Evolutionary conservation across 2,888 invertebrate species (phyloP), one percentile per base, ranked within the genome.

Genomic region (Clivina fossor): DNA sequence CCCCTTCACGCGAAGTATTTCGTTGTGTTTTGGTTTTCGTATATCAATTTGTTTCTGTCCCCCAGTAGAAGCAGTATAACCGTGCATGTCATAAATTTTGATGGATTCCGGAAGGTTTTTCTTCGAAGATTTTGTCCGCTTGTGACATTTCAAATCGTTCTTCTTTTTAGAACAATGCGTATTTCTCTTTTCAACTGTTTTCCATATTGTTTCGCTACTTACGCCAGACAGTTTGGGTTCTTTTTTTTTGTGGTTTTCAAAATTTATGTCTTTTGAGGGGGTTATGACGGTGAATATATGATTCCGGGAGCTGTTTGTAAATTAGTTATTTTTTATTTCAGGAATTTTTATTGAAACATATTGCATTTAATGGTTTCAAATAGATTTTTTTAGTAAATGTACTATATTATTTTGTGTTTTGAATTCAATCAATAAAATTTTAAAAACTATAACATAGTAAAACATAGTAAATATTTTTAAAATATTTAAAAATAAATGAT

Each of bases 11-110:
- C 24, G 48, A n/a, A n/a, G n/a, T n/a, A n/a, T n/a, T n/a, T n/a
- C n/a, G n/a, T n/a, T n/a, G n/a, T n/a, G n/a, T 30, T 28, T 48
- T 22, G 48, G 9, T 48, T 48, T 48, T 28, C 48, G 35, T 48
- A 48, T 48, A 48, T 48, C 48, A 48, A 48, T 48, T 48, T 48
- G 48, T 48, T 48, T 48, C 48, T 48, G 48, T 48, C 48, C 33
- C 37, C 11, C 30, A 11, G n/a, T n/a, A n/a, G n/a, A 30, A 11
- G 13, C 30, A 30, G 9, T 4, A 9, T 11, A 9, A 30, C 37
- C 20, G 11, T 37, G 48, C 37, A 48, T 33, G 37, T 48, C 48
- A 48, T 48, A 48, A 35, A 48, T 48, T 48, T 35, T 48, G 48
- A 48, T 48, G 48, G 48, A 48, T 48, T 19, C 37, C 37, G 16